Evolutionary conservation across 2,113 vertebrate genomes (phyloP), one percentile per base, ranked within the genome.

Genomic region (Nerophis lumbriciformis): DNA sequence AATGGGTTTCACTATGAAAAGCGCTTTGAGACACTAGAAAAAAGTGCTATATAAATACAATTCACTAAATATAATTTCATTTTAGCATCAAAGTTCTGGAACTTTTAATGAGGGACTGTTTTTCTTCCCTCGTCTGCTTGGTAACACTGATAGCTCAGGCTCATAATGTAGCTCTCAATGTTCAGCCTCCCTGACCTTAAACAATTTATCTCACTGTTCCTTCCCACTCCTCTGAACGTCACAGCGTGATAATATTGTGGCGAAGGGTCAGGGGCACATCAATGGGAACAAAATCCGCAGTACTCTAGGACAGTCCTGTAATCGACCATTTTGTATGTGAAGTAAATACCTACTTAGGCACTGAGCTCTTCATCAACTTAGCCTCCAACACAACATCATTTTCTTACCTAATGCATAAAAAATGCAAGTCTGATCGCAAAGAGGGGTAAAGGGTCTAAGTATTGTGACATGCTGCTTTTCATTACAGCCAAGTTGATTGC

Each of bases 301-400:
- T 73, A 81, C 70, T 77, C 66, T 78, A 6, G 53, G 42, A 54
- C 78, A 79, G 79, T 86, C 76, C 80, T 81, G 76, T 72, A 68
- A 73, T 82, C 70, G 65, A 49, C 80, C 28, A 28, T 28, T 28
- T 28, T 76, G 60, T 44, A 53, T 4, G 28, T 76, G 57, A 65
- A 71, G 52, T 53, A 63, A 69, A 67, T 61, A 68, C 67, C 69
- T 21, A 0, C 45, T 5, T 54, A 50, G 65, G 63, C 48, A 36
- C 44, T 53, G 16, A 60, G 61, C 72, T 58, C 63, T 49, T 66
- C 56, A 54, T 54, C 51, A 63, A 16, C 39, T 48, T 61, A 51
- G 71, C 60, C 66, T 67, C 56, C 35, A 44, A 1, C 11, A 21
- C 16, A 36, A 19, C 53, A 14, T 39, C 37, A 45, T 63, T 66